Conservation (phyloP, 1,140 invertebrate species). For the Drosophila bocki region DNA sequence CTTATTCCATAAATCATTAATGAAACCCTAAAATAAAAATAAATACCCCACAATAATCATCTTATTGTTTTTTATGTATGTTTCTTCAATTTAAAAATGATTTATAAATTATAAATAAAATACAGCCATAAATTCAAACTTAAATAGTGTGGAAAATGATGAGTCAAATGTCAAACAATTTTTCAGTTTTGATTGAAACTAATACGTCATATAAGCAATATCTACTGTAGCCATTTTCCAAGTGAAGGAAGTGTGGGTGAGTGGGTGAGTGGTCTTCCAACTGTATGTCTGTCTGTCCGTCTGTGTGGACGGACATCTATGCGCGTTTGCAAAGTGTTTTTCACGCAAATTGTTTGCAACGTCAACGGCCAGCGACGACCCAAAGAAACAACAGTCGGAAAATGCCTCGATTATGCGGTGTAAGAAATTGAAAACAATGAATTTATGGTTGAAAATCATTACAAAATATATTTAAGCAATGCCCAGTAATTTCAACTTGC, state of each 20-base stretch:
- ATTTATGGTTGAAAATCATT: no score
- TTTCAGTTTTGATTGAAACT: slow-evolving; percentile 16
- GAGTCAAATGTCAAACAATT: slow-evolving; percentile 14
- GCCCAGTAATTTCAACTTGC: no score
- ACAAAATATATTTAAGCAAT: no score
- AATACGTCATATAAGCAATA: slow-evolving; percentile 26
- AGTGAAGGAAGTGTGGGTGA: slow-evolving; percentile 22
- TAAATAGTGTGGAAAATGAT: slow-evolving; percentile 9
- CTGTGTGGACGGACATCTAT: slow-evolving; percentile 16
- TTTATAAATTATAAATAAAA: slow-evolving; percentile 18
- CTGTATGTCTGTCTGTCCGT: slow-evolving; percentile 10
- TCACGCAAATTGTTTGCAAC: slow-evolving; percentile 71
- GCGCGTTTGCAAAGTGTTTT: slow-evolving; percentile 50
- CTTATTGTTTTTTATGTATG: background rate
- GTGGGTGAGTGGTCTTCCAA: slow-evolving; percentile 36
- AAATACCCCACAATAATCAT: background rate
- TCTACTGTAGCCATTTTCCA: slow-evolving; percentile 29
- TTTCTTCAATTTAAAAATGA: slow-evolving; percentile 8
- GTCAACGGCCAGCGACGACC: slow-evolving; percentile 51
- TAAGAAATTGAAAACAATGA: background rate
- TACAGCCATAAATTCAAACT: slow-evolving; percentile 17
- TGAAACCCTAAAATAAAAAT: background rate
- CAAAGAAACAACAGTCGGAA: slow-evolving; percentile 20
- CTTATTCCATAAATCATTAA: background rate
- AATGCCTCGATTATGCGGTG: slow-evolving; percentile 27